Base-by-base conservation (phyloP, 30 jellyfish, hydroid and myxozoan genomes). In the Nemopilema nomurai region DNA sequence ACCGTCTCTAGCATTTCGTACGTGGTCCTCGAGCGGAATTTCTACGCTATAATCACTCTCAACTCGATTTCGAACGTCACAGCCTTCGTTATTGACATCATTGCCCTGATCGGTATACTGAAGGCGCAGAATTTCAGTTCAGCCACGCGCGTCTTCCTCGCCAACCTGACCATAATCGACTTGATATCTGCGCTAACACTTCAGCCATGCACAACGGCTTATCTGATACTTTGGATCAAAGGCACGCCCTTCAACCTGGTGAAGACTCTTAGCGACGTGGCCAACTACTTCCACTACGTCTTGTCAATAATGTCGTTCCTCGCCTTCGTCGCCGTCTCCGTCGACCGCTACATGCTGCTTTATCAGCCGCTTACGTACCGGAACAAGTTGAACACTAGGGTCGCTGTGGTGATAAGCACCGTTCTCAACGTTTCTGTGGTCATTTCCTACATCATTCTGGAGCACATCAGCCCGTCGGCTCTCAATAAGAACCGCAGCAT, bases 141-240 rank as follows among this genome's bases (percentile, higher is more conserved):
- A 0, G 91, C 86, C 8, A 83, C 86, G 1, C 86, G 91, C 13
- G 86, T 83, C 49, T 83, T 83, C 41, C 91, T 83, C 50, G 85
- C 79, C 67, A 83, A 83, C 71, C 41, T 83, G 85, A 83, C 86
- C 53, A 57, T 83, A 63, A 66, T 83, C 28, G 91, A 83, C 71
- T 72, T 83, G 66, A 71, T 83, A 16, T 69, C 80, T 29, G 91
- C 91, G 23, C 49, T 65, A 19, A 50, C 91, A 21, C 85, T 83
- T 16, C 91, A 83, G 80, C 91, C 91, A 53, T 64, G 85, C 24
- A 29, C 67, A 31, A 71, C 91, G 19, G 91, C 91, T 18, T 57
- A 83, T 65, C 64, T 83, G 51, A 30, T 71, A n/a, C 41, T 71
- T 7, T 83, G 91, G 91, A 71, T 83, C 67, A 57, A 72, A 18